Base-by-base conservation (phyloP, 1,140 invertebrate genomes). In the Heterodera schachtii region DNA sequence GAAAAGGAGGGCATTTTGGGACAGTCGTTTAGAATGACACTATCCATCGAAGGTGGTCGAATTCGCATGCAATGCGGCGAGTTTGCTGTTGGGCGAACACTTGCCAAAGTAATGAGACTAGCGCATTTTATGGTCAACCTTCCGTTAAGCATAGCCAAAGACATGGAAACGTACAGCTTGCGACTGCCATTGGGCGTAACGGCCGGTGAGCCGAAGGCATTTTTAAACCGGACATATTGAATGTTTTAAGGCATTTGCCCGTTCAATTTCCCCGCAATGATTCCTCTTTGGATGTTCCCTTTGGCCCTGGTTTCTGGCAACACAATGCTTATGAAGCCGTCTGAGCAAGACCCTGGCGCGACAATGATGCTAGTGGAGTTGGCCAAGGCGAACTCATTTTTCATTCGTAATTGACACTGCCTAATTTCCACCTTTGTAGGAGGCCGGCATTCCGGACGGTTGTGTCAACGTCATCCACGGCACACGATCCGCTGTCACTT, bases 221-320 rank as follows among this genome's bases (percentile, higher is more conserved):
- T 19, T 64, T 64, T 52, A 52, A 9, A 2, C n/a, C 16, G 9
- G 77, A 41, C 19, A 19, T 13, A n/a, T n/a, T 60, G 4, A 57
- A 13, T 73, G 90, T 91, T 11, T 74, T 91, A 5, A 78, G 77
- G 87, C 52, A 89, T 88, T 73, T 82, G 84, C 11, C 88, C 88
- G 16, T 90, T 90, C 81, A 92, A 92, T 91, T 99, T 99, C 91
- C 97, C 98, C 11, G 83, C 74, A 60, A 99, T 99, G 98, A 98
- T 99, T 88, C 98, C 98, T 0, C 92, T 99, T 2, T 99, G 98
- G 97, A 98, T 97, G 94, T 97, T 98, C 91, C 96, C 96, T 0
- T 92, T 98, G 81, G 69, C 79, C 1, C 19, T 97, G 21, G 95
- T 95, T 7, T 95, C 95, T 83, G 97, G 97, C 73, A 94, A 94